These are phyloP conservation scores for Brachionus plicatilis DNA, from an alignment of 1,140 invertebrate species.

Conservation along the genomic window DNA sequence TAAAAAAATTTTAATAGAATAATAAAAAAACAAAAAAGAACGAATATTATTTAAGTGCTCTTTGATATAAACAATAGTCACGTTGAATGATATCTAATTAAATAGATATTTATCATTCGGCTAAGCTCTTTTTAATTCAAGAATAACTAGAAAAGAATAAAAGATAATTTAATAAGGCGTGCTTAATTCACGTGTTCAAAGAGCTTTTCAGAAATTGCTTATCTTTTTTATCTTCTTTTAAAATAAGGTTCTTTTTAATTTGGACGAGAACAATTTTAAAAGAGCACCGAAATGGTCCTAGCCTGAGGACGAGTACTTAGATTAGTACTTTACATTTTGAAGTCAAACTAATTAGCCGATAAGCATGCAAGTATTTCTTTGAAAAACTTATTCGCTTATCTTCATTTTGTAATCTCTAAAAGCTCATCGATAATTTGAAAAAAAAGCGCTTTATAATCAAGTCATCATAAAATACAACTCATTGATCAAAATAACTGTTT, in stretches of 20 bases:
- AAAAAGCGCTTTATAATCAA: neutral
- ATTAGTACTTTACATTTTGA: neutral
- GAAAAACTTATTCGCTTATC: neutral
- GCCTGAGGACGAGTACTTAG: neutral
- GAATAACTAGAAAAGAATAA: neutral
- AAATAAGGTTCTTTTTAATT: neutral
- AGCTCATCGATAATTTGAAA: neutral
- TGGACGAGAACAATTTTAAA: neutral
- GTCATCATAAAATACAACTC: neutral
- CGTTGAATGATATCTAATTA: neutral
- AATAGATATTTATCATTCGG: neutral
- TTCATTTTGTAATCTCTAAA: neutral
- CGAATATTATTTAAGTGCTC: neutral
- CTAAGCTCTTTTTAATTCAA: neutral
- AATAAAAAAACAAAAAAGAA: neutral
- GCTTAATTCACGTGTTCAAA: neutral
- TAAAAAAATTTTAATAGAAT: neutral
- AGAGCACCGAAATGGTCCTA: neutral
- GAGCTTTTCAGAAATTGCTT: neutral
- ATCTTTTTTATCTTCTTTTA: neutral
- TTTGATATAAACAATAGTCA: neutral
- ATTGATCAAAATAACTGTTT: neutral
- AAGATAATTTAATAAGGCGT: neutral
- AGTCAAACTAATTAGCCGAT: neutral
- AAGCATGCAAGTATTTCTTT: neutral